Percentiles rank a stretch among this genome's conserved stretches.
These are phyloP conservation scores for Poeciliopsis prolifica DNA, from an alignment of 2,113 vertebrate genomes.

Conservation along the genomic window DNA sequence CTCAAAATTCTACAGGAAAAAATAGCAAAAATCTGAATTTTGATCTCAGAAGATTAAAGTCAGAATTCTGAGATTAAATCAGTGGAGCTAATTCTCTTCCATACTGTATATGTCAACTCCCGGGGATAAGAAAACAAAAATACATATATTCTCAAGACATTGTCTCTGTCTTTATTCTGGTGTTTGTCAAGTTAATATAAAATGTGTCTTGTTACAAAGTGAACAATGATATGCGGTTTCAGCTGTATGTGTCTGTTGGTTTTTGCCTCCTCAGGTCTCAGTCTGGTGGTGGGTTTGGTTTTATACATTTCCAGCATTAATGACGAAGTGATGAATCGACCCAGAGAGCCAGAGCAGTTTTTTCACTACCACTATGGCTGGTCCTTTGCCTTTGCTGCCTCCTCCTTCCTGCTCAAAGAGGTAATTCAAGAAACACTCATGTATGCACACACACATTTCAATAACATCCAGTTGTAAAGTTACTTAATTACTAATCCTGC, in stretches of 20 bases:
- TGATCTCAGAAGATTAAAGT: no score
- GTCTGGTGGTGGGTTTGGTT: constrained; percentile 89
- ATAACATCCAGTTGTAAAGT: background rate
- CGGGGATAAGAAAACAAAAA: background rate
- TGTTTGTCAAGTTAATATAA: no score
- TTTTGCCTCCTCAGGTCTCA: constrained; percentile 79
- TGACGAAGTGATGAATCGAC: constrained; percentile 93
- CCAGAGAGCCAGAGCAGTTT: constrained; percentile 88
- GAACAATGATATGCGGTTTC: background rate
- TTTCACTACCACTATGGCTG: constrained; percentile 92
- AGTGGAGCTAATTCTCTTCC: no score
- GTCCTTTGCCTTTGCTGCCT: constrained; percentile 92
- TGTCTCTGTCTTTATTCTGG: no score
- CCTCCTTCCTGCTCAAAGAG: constrained; percentile 94
- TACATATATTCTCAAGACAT: no score
- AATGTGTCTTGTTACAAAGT: background rate
- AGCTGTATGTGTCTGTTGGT: constrained; percentile 21
- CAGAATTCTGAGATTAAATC: no score
- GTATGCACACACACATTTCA: background rate
- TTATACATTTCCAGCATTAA: constrained; percentile 94
- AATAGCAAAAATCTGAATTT: no score
- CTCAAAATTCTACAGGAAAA: no score
- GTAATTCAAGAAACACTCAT: constrained; percentile 50
- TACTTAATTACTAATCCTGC: background rate
- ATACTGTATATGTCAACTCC: no score